Evolutionary conservation across 2,888 invertebrate species (phyloP).

Genomic region (Beris chalybata): DNA sequence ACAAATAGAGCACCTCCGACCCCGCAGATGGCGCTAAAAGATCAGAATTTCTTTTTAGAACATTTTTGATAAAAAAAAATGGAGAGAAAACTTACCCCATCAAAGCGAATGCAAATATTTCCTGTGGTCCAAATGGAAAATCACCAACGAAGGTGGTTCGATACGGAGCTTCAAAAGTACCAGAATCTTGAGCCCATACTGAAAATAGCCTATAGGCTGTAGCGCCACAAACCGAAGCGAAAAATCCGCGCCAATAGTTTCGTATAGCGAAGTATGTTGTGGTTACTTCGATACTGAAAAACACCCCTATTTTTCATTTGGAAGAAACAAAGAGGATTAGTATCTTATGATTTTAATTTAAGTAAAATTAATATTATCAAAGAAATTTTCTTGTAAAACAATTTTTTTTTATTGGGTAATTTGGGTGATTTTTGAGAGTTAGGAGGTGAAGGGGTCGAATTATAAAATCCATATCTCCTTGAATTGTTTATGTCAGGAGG

Average conservation of each 20-base stretch:
- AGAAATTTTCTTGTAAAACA: too few species aligned
- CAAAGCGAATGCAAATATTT: slow-evolving; percentile 89
- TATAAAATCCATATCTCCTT: too few species aligned
- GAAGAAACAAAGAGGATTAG: too few species aligned
- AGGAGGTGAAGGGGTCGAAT: too few species aligned
- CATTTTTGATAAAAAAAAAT: not conserved
- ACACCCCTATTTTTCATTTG: slow-evolving; percentile 58
- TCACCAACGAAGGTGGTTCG: slow-evolving; percentile 89
- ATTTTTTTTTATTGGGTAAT: too few species aligned
- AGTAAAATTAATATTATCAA: too few species aligned
- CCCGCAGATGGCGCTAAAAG: slow-evolving; percentile 76
- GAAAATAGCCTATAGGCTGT: slow-evolving; percentile 91
- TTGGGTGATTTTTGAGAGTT: too few species aligned
- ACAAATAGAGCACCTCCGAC: slow-evolving; percentile 89
- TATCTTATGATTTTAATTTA: too few species aligned
- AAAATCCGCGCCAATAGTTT: slow-evolving; percentile 98
- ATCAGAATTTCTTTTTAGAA: not conserved
- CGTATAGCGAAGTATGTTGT: slow-evolving; percentile 98
- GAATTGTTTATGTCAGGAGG: too few species aligned
- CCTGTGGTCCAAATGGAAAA: slow-evolving; percentile 96
- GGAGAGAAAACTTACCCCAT: slow-evolving; percentile 70
- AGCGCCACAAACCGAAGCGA: slow-evolving; percentile 96
- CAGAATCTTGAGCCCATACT: slow-evolving; percentile 92
- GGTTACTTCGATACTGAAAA: slow-evolving; percentile 99
- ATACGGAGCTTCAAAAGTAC: slow-evolving; percentile 93